Conservation (phyloP, 2,113 vertebrate genomes). For the Entomyzon cyanotis region DNA sequence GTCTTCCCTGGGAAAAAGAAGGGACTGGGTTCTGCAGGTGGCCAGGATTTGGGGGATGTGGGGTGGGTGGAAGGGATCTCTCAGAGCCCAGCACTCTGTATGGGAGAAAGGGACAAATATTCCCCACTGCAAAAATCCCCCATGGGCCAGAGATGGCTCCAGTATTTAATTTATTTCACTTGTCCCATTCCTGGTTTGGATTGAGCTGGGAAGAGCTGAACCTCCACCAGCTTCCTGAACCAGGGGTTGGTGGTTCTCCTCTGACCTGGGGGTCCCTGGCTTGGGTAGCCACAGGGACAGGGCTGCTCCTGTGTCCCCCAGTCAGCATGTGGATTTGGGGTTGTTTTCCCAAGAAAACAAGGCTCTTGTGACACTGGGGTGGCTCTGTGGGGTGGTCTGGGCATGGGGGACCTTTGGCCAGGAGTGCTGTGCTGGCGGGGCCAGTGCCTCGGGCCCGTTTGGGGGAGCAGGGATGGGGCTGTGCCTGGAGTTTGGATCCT, state of each 20-base stretch:
- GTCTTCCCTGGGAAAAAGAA: background rate
- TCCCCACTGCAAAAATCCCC: background rate
- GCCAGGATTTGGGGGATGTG: background rate
- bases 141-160: background rate
- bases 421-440: background rate
- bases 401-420: background rate
- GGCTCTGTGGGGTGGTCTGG: background rate
- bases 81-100: fast-evolving
- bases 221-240: background rate
- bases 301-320: background rate
- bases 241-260: background rate
- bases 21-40: background rate
- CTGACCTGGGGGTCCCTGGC: fast-evolving
- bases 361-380: background rate
- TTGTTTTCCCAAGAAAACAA: background rate
- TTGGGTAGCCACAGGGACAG: background rate
- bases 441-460: fast-evolving
- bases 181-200: background rate
- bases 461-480: background rate
- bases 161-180: background rate
- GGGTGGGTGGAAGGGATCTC: fast-evolving
- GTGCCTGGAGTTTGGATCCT: slow-evolving; percentile 39
- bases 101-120: background rate
- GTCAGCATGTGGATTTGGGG: background rate
- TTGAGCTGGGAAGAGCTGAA: background rate